Base-by-base conservation (phyloP, 30 jellyfish, hydroid and myxozoan species). In the Hydra vulgaris region DNA sequence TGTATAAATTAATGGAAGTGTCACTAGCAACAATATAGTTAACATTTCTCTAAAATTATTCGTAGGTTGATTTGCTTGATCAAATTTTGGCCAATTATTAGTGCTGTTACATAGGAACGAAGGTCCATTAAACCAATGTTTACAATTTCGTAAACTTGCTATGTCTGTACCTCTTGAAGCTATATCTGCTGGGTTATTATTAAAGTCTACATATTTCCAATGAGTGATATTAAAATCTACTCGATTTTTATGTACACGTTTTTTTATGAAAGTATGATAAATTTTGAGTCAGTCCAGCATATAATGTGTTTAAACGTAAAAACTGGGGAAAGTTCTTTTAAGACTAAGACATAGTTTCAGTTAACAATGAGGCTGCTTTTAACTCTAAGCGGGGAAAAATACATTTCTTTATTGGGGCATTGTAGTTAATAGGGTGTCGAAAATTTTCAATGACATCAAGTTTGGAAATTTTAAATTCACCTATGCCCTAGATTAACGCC, bases 131-230 rank as follows among this genome's bases (percentile, higher is more conserved):
- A 40, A 40, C 61, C 61, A 40, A 40, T 3, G 61, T 12, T 40
- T 40, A 12, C 12, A 40, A 40, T 40, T 40, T 3, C 12, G 61
- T 12, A 40, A 40, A 5, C 12, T 40, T 40, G 61, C 61, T 40
- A 40, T 5, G 61, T 5, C 12, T 40, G 61, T 40, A 74, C 81
- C 81, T 74, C 81, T 74, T 27, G 81, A 74, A 8, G 20, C 12
- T 20, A 74, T 74, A 74, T 74, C 81, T 74, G 81, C 81, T 19
- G 81, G 81, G 71, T 74, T 74, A 15, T 19, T 26, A 7, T 23
- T 19, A 0, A n/a, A 74, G 69, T 23, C 53, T 7, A 74, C 71
- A 74, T 74, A 55, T 21, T 23, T 21, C 81, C 81, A 8, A 16
- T 23, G 66, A n/a, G 66, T 7, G 0, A 74, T 27, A 0, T 0